Evolutionary conservation across 2,797 vertebrate species (phyloP), one percentile per base, ranked within the genome.

Genomic region (Enteromius anoplus): DNA sequence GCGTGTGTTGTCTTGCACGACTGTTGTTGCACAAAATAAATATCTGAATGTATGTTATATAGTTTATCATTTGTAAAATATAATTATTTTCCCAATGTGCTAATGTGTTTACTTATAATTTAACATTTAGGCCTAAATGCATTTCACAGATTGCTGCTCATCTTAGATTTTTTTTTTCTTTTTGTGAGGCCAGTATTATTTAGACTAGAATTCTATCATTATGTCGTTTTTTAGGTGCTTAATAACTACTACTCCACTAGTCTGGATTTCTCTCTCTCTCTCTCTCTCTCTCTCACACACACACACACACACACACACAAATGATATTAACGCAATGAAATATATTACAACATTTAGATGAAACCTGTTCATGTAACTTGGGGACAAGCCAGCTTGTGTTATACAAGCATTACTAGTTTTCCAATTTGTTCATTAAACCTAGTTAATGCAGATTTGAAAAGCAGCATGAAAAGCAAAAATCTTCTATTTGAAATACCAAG

Each of bases 371-470:
- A 3, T 29, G 2, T 14, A 62, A 62, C 58, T 29, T 62, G 5
- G 1, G 12, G 23, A 62, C 58, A 62, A 29, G 58, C 23, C 23
- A 32, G 12, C 12, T 69, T 10, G 47, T 69, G 47, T 34, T 69
- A 17, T 47, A 21, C 6, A 40, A 11, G 10, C 37, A 15, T 19
- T 60, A 58, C 5, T 80, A 8, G 23, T 51, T 32, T 29, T 34
- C 45, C 10, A 45, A 8, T 45, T 14, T n/a, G 42, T n/a, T 32
- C 42, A 68, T 68, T 66, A 23, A 23, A 53, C 64, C 42, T 78
- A 47, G 40, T 40, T 64, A 19, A 29, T 8, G 12, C 11, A 66
- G 6, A 79, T 68, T 79, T 79, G 32, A 66, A 68, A 78, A 78
- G 75, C 8, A 49, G 69, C 23, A 49, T 3, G 26, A 73, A 32